A percentile compares a stretch with the other conserved stretches of the same genome.
phyloP scores from a whole-genome alignment of 2,888 invertebrate genomes.

The Prosapia bicincta region DNA sequence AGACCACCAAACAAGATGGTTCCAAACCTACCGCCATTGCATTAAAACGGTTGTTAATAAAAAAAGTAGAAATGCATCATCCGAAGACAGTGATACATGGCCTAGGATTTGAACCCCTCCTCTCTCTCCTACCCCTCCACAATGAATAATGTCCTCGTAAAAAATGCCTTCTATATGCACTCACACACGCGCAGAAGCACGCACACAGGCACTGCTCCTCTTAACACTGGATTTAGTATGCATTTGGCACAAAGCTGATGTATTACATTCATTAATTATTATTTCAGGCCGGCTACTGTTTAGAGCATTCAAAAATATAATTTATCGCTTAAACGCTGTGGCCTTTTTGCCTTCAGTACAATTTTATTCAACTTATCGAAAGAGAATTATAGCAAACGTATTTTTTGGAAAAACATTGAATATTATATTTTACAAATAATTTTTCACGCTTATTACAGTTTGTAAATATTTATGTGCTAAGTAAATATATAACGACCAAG shows the following conservation, averaged over 20 bases:
- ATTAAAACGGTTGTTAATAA: not conserved
- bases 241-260: not conserved
- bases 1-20: not conserved
- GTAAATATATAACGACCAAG: no score
- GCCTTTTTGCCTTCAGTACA: not conserved
- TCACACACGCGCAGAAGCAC: not conserved
- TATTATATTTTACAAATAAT: no score
- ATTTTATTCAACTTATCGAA: no score
- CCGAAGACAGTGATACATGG: constrained; percentile 2
- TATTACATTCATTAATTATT: not conserved
- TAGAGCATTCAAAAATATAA: not conserved
- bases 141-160: not conserved
- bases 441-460: no score
- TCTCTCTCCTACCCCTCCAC: not conserved
- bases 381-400: no score
- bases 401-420: no score
- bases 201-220: not conserved
- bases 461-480: no score
- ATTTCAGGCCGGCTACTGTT: not conserved
- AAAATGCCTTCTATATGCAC: not conserved
- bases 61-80: constrained; percentile 2
- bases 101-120: not conserved
- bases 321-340: not conserved
- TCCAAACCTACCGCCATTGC: not conserved
- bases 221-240: not conserved